These are phyloP conservation scores for Nanorana parkeri DNA, from an alignment of 2,113 vertebrate genomes.

Conservation along the genomic window DNA sequence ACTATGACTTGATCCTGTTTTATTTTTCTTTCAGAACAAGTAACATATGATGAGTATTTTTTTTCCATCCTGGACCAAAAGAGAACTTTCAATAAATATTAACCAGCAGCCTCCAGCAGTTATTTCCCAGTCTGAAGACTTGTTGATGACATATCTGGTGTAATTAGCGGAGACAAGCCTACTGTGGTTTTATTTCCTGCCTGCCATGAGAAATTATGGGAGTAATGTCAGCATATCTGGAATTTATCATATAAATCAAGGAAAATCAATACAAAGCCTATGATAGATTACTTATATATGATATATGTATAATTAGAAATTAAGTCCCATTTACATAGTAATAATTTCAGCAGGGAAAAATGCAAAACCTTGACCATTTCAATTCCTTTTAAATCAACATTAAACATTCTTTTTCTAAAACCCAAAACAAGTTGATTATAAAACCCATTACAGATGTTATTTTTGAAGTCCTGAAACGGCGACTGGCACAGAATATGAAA, in stretches of 20 bases:
- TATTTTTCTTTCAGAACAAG: no score
- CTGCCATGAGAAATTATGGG: constrained; percentile 35
- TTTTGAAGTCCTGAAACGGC: constrained; percentile 53
- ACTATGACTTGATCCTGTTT: no score
- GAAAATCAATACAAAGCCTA: constrained; percentile 11
- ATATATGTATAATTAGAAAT: constrained; percentile 29
- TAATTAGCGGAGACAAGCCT: constrained; percentile 35
- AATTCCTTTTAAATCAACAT: constrained; percentile 19
- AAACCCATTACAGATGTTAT: constrained; percentile 47
- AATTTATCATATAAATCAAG: constrained; percentile 25
- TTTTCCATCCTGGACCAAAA: neutral
- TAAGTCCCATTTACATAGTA: neutral
- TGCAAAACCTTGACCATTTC: neutral
- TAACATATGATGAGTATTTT: neutral
- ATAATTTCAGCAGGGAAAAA: constrained; percentile 6
- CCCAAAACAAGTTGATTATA: constrained; percentile 19
- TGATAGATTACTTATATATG: constrained; percentile 32
- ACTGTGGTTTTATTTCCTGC: constrained; percentile 33
- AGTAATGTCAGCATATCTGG: constrained; percentile 42
- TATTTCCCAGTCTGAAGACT: constrained; percentile 2
- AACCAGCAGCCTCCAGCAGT: neutral
- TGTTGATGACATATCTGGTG: constrained; percentile 36
- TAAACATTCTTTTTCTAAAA: constrained; percentile 22
- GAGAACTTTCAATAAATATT: constrained; percentile 2
- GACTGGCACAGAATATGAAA: constrained; percentile 58